A percentile compares a stretch with the other conserved stretches of the same genome.
Conservation (phyloP, 2,797 vertebrate species). For the Gallinago stenura region DNA sequence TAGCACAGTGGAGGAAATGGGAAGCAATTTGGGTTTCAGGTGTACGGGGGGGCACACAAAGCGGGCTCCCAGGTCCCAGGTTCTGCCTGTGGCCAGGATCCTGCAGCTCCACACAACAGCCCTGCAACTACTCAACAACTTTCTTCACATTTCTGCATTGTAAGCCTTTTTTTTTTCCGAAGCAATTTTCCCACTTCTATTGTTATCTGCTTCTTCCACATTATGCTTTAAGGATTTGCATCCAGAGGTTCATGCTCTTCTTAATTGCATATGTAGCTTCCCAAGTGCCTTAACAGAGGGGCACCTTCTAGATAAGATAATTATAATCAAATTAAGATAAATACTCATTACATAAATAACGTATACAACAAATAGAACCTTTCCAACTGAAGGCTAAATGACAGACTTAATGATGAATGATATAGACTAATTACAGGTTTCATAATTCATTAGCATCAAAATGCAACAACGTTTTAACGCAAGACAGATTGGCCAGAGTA, state of each 20-base stretch:
- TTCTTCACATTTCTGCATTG: fast-evolving
- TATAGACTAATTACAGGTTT: conserved; percentile 22
- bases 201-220: fast-evolving
- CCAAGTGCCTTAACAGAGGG: background rate
- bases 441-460: conserved; percentile 33
- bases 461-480: background rate
- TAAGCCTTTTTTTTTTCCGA: background rate
- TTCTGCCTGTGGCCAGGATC: fast-evolving
- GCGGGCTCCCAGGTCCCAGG: fast-evolving
- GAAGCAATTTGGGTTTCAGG: fast-evolving
- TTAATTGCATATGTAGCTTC: background rate
- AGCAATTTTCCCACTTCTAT: background rate
- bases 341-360: background rate
- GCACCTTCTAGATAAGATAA: background rate
- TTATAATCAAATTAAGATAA: background rate
- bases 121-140: fast-evolving
- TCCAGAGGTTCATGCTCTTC: background rate
- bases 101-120: fast-evolving
- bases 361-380: background rate
- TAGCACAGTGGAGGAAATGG: fast-evolving
- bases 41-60: background rate
- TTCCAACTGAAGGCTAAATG: background rate
- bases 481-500: background rate
- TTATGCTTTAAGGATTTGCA: background rate
- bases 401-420: background rate